Evolutionary conservation across 2,888 invertebrate species (phyloP).

Genomic region (Hololepta plana): DNA sequence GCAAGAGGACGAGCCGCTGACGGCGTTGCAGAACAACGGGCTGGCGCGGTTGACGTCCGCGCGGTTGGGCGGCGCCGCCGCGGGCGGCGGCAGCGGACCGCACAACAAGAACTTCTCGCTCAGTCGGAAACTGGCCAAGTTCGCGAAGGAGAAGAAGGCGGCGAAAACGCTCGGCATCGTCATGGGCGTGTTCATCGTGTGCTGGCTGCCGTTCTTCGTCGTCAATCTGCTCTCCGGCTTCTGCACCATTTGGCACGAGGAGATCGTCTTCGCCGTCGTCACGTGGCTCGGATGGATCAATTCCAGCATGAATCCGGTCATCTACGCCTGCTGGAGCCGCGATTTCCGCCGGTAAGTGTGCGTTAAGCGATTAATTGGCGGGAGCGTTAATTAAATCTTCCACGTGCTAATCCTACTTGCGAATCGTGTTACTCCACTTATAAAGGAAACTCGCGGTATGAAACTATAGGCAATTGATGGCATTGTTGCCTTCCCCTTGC

Average conservation of each 20-base stretch:
- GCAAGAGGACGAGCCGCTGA: slow-evolving; percentile 57
- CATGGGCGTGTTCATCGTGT: slow-evolving; percentile 92
- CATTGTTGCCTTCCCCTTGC: too few species aligned
- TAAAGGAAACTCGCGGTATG: too few species aligned
- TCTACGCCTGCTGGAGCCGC: slow-evolving; percentile 96
- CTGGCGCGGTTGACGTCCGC: slow-evolving; percentile 50
- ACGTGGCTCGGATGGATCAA: slow-evolving; percentile 95
- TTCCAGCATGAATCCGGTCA: slow-evolving; percentile 92
- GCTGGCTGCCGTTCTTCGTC: slow-evolving; percentile 96
- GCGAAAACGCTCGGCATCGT: slow-evolving; percentile 94
- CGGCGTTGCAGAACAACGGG: slow-evolving; percentile 62
- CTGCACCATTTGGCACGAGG: slow-evolving; percentile 79
- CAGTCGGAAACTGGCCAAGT: slow-evolving; percentile 82
- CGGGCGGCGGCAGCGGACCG: too few species aligned
- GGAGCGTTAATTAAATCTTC: too few species aligned
- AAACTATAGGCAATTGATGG: too few species aligned
- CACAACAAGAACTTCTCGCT: slow-evolving; percentile 75
- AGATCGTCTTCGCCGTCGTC: slow-evolving; percentile 72
- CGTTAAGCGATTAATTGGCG: too few species aligned
- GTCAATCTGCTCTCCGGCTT: slow-evolving; percentile 84
- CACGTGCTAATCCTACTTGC: too few species aligned
- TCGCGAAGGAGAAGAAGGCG: slow-evolving; percentile 94
- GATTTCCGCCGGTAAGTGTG: slow-evolving; percentile 81
- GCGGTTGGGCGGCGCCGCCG: too few species aligned
- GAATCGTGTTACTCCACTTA: too few species aligned